These are phyloP conservation scores for Kradibia gibbosae DNA, from an alignment of 1,140 invertebrate species.

Conservation along the genomic window DNA sequence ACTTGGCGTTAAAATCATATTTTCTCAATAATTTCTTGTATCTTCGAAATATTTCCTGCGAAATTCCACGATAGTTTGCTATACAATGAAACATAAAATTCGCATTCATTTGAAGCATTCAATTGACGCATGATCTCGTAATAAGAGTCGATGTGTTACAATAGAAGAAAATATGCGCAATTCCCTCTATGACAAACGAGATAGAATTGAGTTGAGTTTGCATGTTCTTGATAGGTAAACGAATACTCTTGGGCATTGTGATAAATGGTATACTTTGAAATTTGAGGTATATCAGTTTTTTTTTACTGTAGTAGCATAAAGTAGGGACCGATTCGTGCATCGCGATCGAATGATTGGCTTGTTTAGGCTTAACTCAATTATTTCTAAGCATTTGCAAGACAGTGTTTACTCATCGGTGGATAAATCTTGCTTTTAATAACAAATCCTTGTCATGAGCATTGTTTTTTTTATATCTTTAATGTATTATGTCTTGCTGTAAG, in stretches of 20 bases:
- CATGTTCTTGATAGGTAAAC: background rate
- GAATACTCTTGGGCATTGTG: background rate
- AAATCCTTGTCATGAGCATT: no score
- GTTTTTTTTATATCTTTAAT: no score
- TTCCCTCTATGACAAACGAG: constrained; percentile 4
- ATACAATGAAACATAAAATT: background rate
- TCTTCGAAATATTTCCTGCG: background rate
- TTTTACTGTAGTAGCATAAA: no score
- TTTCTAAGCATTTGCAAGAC: no score
- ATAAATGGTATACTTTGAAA: constrained; percentile 19
- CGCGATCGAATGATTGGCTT: no score
- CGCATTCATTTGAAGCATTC: background rate
- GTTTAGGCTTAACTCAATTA: no score
- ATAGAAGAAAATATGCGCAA: constrained; percentile 27
- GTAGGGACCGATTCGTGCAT: no score
- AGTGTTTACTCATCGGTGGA: no score
- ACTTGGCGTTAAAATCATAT: no score
- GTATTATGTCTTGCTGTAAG: no score
- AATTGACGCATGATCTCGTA: constrained; percentile 32
- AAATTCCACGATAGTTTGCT: background rate
- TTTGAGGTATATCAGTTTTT: constrained; percentile 3
- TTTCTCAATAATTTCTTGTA: no score
- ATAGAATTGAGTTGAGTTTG: constrained; percentile 5
- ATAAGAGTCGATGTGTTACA: background rate
- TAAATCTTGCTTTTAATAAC: no score